Conservation (phyloP, 2,888 invertebrate species). For the Kuschelorhynchus macadamiae region DNA sequence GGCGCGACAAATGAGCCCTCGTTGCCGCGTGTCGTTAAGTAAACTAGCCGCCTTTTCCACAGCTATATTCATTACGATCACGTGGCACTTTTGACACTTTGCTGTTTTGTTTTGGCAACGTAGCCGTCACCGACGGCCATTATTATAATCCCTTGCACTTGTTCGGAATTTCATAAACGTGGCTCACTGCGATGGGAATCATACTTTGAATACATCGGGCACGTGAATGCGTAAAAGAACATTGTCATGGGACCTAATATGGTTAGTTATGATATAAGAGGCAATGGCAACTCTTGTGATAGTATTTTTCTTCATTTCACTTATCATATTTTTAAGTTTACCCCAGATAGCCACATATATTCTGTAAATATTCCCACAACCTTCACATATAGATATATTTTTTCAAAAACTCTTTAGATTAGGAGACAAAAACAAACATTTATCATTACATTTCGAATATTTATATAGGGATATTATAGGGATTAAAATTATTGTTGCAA, state of each 20-base stretch:
- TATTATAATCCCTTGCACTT: slow-evolving; percentile 64
- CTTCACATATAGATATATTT: too few species aligned
- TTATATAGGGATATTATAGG: too few species aligned
- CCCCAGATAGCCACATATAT: too few species aligned
- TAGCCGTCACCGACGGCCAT: slow-evolving; percentile 59
- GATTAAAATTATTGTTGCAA: too few species aligned
- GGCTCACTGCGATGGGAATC: background rate
- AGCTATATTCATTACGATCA: slow-evolving; percentile 68
- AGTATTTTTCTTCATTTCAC: background rate
- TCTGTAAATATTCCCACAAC: too few species aligned
- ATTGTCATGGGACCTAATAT: slow-evolving; percentile 7
- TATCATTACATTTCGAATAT: too few species aligned
- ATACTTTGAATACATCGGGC: slow-evolving; percentile 8
- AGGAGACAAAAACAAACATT: too few species aligned
- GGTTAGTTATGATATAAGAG: slow-evolving; percentile 17
- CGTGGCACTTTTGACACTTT: slow-evolving; percentile 62
- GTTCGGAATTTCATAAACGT: slow-evolving; percentile 53
- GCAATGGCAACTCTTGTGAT: background rate
- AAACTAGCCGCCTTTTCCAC: slow-evolving; percentile 61
- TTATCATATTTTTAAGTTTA: too few species aligned
- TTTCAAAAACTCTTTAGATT: too few species aligned
- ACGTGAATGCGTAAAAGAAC: slow-evolving; percentile 26
- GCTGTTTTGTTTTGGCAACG: slow-evolving; percentile 61
- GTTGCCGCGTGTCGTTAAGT: slow-evolving; percentile 61
- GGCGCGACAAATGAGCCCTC: slow-evolving; percentile 63